phyloP scores from a whole-genome alignment of 2,888 invertebrate species.

The Sipha maydis region DNA sequence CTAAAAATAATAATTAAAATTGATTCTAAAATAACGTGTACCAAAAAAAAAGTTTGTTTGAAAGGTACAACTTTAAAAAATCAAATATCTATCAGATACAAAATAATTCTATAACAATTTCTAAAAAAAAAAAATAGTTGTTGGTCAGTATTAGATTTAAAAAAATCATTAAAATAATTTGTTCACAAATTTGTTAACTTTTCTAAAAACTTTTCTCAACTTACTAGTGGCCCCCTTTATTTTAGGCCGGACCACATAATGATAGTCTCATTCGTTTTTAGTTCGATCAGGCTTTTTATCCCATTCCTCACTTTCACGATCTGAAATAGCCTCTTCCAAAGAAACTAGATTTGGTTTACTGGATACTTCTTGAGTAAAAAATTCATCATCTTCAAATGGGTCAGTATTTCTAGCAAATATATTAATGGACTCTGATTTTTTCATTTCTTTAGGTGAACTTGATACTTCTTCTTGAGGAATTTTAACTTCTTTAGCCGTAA shows the following conservation, averaged over 20 bases:
- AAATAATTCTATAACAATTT: neutral
- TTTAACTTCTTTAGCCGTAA: conserved; percentile 54
- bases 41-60: neutral
- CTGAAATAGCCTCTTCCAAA: conserved; percentile 39
- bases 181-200: conserved; percentile 54
- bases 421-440: conserved; percentile 89
- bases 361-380: conserved; percentile 68
- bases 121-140: conserved; percentile 34
- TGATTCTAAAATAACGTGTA: conserved; percentile 3
- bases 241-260: conserved; percentile 47
- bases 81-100: neutral
- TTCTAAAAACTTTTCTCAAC: conserved; percentile 44
- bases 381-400: conserved; percentile 91
- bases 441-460: conserved; percentile 62
- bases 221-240: conserved; percentile 48
- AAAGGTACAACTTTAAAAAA: neutral
- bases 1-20: neutral
- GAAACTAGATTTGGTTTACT: conserved; percentile 44
- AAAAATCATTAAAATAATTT: conserved; percentile 49
- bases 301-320: conserved; percentile 27
- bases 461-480: conserved; percentile 53
- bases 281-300: conserved; percentile 48
- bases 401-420: conserved; percentile 87
- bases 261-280: conserved; percentile 59
- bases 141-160: conserved; percentile 5